These are phyloP conservation scores for Raja brachyura DNA, from an alignment of 2,113 vertebrate species.

Conservation along the genomic window DNA sequence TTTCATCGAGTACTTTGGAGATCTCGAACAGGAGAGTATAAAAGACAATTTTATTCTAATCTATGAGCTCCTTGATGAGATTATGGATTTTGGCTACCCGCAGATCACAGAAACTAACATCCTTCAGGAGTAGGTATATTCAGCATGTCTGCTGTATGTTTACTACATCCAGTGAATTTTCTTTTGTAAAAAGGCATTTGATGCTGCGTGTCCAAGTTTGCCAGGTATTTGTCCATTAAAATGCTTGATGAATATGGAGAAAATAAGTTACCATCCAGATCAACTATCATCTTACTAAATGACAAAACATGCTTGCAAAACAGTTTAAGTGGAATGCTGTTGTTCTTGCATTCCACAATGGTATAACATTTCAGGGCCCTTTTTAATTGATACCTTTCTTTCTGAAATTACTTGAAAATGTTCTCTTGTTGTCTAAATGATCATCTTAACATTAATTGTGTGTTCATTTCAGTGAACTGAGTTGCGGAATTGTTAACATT, in stretches of 20 bases:
- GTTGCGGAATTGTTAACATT: too few species aligned
- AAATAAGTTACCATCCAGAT: too few species aligned
- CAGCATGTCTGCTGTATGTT: background rate
- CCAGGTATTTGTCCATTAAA: too few species aligned
- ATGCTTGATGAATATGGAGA: too few species aligned
- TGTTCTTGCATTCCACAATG: background rate
- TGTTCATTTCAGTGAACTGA: background rate
- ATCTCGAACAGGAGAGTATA: conserved; percentile 31
- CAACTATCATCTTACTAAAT: too few species aligned
- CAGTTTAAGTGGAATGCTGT: too few species aligned
- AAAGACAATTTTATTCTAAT: conserved; percentile 34
- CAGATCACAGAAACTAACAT: conserved; percentile 30
- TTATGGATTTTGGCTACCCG: conserved; percentile 31
- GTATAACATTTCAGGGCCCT: too few species aligned
- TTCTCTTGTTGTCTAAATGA: background rate
- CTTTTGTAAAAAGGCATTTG: too few species aligned
- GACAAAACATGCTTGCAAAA: too few species aligned
- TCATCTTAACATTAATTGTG: background rate
- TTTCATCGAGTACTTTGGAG: conserved; percentile 35
- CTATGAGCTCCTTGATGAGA: conserved; percentile 33
- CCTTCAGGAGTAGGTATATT: conserved; percentile 28
- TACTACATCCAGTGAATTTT: too few species aligned
- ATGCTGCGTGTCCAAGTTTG: too few species aligned
- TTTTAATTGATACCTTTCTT: background rate
- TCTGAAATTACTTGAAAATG: background rate